A percentile compares a stretch with the other conserved stretches of the same genome.
Evolutionary conservation across 2,888 invertebrate species (phyloP).

Genomic region (Druceiella hillmani): DNA sequence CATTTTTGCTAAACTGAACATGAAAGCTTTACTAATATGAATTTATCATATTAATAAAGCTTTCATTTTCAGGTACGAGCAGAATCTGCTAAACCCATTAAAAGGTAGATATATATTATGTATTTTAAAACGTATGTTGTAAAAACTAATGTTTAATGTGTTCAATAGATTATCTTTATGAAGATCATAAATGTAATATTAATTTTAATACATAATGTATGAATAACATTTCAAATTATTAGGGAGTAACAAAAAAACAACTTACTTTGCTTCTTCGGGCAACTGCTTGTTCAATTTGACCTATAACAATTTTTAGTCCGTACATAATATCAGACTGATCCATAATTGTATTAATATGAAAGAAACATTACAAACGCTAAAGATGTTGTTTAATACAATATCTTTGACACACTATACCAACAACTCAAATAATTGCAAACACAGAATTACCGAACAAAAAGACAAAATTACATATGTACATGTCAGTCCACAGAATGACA

Average conservation of each 20-base stretch:
- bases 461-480: too few species aligned
- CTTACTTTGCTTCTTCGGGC: conserved; percentile 53
- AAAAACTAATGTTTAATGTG: conserved; percentile 3
- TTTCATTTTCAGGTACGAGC: too few species aligned
- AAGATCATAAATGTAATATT: not conserved
- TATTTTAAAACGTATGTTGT: not conserved
- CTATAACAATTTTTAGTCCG: conserved; percentile 53
- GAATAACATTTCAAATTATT: conserved; percentile 1
- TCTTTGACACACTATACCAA: too few species aligned
- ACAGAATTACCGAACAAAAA: too few species aligned
- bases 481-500: too few species aligned
- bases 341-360: not conserved
- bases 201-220: not conserved
- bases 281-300: conserved; percentile 56
- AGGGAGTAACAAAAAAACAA: conserved; percentile 11
- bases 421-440: too few species aligned
- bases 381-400: too few species aligned
- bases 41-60: too few species aligned
- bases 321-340: conserved; percentile 40
- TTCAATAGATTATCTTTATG: not conserved
- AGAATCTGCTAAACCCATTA: too few species aligned
- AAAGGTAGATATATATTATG: not conserved
- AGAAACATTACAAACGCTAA: too few species aligned
- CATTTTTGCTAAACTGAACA: too few species aligned
- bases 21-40: too few species aligned